Conservation (phyloP, 2,797 vertebrate genomes). For the Hypotaenidia philippensis region DNA sequence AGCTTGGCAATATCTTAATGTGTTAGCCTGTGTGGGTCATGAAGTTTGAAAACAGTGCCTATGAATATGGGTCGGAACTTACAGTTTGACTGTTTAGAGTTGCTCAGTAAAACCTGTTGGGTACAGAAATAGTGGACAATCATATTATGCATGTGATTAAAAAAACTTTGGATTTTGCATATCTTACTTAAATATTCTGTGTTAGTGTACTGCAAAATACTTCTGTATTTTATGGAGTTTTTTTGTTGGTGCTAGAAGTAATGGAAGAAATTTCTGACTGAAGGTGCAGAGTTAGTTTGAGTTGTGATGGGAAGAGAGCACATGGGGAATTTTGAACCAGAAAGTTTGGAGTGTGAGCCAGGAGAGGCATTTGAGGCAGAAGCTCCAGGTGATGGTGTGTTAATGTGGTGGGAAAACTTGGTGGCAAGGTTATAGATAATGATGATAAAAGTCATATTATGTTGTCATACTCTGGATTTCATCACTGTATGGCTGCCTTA, state of each 20-base stretch:
- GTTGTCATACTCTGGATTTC: neutral
- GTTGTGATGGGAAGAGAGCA: neutral
- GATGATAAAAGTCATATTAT: neutral
- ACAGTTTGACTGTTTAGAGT: neutral
- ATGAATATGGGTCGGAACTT: neutral
- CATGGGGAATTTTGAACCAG: neutral
- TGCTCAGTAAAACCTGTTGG: neutral
- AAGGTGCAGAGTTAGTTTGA: neutral
- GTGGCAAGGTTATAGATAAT: neutral
- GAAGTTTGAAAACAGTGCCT: neutral
- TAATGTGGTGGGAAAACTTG: neutral
- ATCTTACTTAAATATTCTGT: neutral
- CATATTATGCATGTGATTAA: fast-evolving
- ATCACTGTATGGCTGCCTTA: neutral
- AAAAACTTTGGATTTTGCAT: neutral
- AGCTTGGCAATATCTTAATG: neutral
- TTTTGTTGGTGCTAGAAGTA: neutral
- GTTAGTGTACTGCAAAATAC: neutral
- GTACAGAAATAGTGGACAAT: neutral
- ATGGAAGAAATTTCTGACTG: neutral
- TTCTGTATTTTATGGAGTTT: neutral
- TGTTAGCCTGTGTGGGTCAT: neutral
- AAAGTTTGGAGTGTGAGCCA: neutral
- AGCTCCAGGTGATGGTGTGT: neutral
- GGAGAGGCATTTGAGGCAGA: neutral